Percentiles rank a stretch among this genome's conserved stretches.
Conservation (phyloP, 2,113 vertebrate species). For the Gorilla gorilla region DNA sequence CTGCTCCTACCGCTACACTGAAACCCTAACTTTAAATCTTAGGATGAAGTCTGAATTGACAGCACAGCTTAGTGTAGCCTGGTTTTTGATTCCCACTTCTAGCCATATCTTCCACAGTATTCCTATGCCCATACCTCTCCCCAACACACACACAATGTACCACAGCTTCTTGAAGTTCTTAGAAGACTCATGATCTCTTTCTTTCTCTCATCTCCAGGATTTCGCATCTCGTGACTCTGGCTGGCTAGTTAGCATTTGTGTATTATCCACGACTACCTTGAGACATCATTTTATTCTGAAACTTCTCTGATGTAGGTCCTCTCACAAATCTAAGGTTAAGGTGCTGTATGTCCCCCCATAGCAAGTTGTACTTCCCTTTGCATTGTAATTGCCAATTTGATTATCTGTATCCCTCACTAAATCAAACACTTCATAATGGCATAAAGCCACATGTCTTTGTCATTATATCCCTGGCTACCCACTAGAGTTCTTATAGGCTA, state of each 20-base stretch:
- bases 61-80: background rate
- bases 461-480: background rate
- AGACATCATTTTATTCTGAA: background rate
- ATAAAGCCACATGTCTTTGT: background rate
- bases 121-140: background rate
- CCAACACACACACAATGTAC: fast-evolving
- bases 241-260: background rate
- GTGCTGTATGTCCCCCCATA: background rate
- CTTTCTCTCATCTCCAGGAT: background rate
- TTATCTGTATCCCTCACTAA: background rate
- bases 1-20: background rate
- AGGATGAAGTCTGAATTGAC: background rate
- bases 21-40: background rate
- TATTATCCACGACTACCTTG: background rate
- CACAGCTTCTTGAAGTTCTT: background rate
- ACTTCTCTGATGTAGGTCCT: background rate
- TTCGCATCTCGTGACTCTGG: background rate
- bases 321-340: background rate
- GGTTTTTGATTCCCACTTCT: background rate
- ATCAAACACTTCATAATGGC: background rate
- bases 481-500: background rate
- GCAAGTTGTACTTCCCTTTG: background rate
- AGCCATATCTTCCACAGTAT: background rate
- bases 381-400: background rate
- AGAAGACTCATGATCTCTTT: background rate